Percentiles rank a stretch among this genome's conserved stretches.
phyloP scores from a whole-genome alignment of 2,888 invertebrate species.

The Tuta absoluta region DNA sequence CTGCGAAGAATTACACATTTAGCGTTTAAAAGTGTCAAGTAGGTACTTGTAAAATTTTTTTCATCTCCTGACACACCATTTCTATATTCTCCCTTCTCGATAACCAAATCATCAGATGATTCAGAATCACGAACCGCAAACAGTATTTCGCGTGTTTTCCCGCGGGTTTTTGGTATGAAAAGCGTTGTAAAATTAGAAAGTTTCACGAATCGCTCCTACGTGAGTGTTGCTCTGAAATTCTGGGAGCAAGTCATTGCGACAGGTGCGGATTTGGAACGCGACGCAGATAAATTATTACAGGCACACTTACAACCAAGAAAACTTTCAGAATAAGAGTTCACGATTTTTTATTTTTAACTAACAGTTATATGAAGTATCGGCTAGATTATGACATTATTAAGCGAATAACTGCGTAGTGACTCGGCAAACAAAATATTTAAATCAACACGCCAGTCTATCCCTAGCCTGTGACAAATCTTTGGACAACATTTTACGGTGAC shows the following conservation, averaged over 20 bases:
- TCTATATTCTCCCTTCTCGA: conserved; percentile 1
- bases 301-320: not conserved
- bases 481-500: too few relatives aligned
- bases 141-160: conserved; percentile 37
- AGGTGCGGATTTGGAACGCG: conserved; percentile 17
- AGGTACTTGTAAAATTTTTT: not conserved
- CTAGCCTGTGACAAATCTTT: too few relatives aligned
- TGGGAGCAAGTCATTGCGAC: conserved; percentile 31
- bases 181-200: conserved; percentile 48
- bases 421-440: too few relatives aligned
- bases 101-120: conserved; percentile 2
- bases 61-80: not conserved
- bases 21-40: not conserved
- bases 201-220: conserved; percentile 50
- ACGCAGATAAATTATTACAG: not conserved
- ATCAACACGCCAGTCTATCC: too few relatives aligned
- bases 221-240: conserved; percentile 14
- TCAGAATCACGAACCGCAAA: not conserved
- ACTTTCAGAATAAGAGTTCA: not conserved
- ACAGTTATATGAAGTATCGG: too few relatives aligned
- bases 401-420: too few relatives aligned
- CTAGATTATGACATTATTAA: too few relatives aligned
- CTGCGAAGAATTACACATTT: not conserved
- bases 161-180: conserved; percentile 36
- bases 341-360: not conserved